Conservation (phyloP, 2,888 invertebrate species). For the Hirtodrosophila duncani region DNA sequence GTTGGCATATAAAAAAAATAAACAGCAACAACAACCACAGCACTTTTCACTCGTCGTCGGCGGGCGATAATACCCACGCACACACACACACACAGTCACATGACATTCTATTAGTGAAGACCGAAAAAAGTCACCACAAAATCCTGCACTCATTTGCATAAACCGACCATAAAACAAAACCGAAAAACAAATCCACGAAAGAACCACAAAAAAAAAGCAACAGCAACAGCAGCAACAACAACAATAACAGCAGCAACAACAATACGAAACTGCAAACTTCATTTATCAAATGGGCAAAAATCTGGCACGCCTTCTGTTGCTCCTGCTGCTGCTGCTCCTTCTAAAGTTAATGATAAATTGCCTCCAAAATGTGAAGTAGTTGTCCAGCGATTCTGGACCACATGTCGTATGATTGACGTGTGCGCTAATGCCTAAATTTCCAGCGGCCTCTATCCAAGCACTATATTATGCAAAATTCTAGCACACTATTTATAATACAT, state of each 20-base stretch:
- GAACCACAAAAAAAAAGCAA: slow-evolving; percentile 10
- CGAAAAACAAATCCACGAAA: slow-evolving; percentile 21
- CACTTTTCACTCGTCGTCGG: slow-evolving; percentile 1
- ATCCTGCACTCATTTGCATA: slow-evolving; percentile 49
- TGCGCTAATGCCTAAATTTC: slow-evolving; percentile 52
- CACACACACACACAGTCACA: slow-evolving; percentile 5
- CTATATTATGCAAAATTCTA: slow-evolving; percentile 46
- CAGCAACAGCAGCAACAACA: slow-evolving; percentile 10
- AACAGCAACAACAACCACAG: slow-evolving; percentile 4
- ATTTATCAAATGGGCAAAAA: slow-evolving; percentile 50
- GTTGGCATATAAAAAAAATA: slow-evolving; percentile 15
- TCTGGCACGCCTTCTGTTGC: slow-evolving; percentile 21
- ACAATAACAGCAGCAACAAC: slow-evolving; percentile 13
- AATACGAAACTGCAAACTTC: slow-evolving; percentile 36
- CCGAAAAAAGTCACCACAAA: slow-evolving; percentile 1
- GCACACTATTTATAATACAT: slow-evolving; percentile 57
- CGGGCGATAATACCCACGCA: neutral
- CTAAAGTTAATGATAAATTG: slow-evolving; percentile 53
- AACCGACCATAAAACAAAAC: slow-evolving; percentile 65
- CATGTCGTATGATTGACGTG: slow-evolving; percentile 70
- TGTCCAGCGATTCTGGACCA: slow-evolving; percentile 47
- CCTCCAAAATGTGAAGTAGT: slow-evolving; percentile 5
- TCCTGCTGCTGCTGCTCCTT: neutral
- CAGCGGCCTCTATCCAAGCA: slow-evolving; percentile 2
- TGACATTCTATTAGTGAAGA: slow-evolving; percentile 27